phyloP scores from a whole-genome alignment of 2,797 vertebrate species.

The Halcyon smyrnensis region DNA sequence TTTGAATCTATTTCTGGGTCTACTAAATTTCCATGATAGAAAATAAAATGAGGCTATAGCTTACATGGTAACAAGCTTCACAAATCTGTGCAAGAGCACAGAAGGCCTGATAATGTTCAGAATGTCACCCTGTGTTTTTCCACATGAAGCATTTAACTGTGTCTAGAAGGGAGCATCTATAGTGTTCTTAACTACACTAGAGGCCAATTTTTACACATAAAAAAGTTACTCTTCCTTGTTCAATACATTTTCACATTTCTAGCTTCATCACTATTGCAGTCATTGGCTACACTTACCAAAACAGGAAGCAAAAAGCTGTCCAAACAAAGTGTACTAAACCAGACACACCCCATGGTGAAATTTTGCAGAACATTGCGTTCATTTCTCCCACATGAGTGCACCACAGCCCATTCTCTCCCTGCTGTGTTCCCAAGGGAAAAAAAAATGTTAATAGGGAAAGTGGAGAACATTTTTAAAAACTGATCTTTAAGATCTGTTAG shows the following conservation, averaged over 20 bases:
- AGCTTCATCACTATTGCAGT: neutral
- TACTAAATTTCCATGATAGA: neutral
- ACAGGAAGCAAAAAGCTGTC: neutral
- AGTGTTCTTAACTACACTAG: neutral
- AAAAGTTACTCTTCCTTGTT: neutral
- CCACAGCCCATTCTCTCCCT: neutral
- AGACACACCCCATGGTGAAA: rapidly evolving
- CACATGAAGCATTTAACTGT: neutral
- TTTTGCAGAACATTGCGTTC: rapidly evolving
- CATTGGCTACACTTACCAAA: neutral
- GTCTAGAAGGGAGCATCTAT: neutral
- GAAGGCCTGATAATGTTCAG: neutral
- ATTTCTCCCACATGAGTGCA: neutral
- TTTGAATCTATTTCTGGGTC: neutral
- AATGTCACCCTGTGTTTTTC: neutral
- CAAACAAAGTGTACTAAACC: neutral
- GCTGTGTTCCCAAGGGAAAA: rapidly evolving
- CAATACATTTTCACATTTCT: neutral
- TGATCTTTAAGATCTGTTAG: rapidly evolving
- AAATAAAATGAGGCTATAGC: neutral
- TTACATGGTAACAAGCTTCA: neutral
- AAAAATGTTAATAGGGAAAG: neutral
- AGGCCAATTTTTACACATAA: neutral
- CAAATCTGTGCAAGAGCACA: neutral
- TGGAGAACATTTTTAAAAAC: neutral